Base-by-base conservation (phyloP, 2,797 vertebrate genomes). In the Bradypus variegatus region DNA sequence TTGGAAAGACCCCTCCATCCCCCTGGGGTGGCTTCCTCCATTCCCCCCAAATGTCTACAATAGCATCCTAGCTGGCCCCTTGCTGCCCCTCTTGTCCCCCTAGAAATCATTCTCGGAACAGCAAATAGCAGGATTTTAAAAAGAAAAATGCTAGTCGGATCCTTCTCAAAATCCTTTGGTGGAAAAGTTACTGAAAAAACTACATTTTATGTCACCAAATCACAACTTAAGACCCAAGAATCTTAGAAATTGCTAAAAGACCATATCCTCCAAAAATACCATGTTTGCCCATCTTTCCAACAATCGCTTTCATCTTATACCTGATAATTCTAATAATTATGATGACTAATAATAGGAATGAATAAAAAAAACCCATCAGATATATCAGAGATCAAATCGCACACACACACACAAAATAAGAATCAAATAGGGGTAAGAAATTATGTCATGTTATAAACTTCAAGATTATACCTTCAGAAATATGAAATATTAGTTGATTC, bases 141-240 rank as follows among this genome's bases (percentile, higher is more conserved):
- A 55, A 55, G 55, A 55, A 55, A 77, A 27, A 73, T 5, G 18
- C 19, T 6, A 8, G 9, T 29, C 18, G 6, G 1, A n/a, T 18
- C 45, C 45, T 65, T 29, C 62, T 65, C 55, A 33, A 11, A 3
- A 15, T n/a, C 55, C 60, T 50, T 67, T 3, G 23, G 33, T n/a
- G 31, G 41, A 38, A 86, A 79, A 41, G 25, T 67, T 38, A 67
- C 6, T 70, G 58, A 77, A 93, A 88, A 92, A 83, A 58, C 75
- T 76, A n/a, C 5, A 64, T 60, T 92, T 86, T 65, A 78, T 79
- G 45, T 92, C 60, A 93, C 13, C 84, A 90, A 62, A 91, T 36
- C 55, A 72, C 67, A 92, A 55, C 65, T 45, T 88, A 73, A 91
- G 48, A 33, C 7, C 12, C n/a, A 14, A 4, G 62, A 94, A 92